Evolutionary conservation across 2,888 invertebrate species (phyloP).

Genomic region (Portevinia maculata): DNA sequence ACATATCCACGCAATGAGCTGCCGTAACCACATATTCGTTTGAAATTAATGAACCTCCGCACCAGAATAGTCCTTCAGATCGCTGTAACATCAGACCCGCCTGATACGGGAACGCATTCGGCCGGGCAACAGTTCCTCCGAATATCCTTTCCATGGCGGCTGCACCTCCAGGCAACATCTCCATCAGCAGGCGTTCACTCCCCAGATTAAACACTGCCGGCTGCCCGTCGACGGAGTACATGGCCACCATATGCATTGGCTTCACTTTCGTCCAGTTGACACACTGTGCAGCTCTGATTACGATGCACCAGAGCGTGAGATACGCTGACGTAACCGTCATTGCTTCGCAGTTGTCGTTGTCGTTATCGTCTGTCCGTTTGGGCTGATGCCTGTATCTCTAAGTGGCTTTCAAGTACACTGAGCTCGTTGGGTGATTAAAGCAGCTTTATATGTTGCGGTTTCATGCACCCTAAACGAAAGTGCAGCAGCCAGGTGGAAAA

Average conservation of each 20-base stretch:
- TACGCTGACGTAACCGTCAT: constrained; percentile 57
- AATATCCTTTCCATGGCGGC: constrained; percentile 82
- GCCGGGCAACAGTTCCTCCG: constrained; percentile 80
- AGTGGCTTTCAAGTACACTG: constrained; percentile 56
- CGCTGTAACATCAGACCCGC: constrained; percentile 80
- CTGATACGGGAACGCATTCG: constrained; percentile 80
- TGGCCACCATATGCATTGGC: constrained; percentile 81
- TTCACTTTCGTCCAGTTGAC: constrained; percentile 81
- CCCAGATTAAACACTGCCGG: constrained; percentile 80
- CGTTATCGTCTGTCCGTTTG: constrained; percentile 5
- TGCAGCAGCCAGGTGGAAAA: constrained; percentile 33
- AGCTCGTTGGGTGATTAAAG: constrained; percentile 42
- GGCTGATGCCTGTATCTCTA: constrained; percentile 36
- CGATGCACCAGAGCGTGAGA: constrained; percentile 65
- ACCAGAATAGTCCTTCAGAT: constrained; percentile 79
- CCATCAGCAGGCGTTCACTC: constrained; percentile 78
- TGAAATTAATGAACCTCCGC: constrained; percentile 81
- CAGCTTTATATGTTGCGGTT: constrained; percentile 67
- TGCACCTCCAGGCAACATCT: constrained; percentile 78
- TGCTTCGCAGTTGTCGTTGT: constrained; percentile 16
- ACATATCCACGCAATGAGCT: constrained; percentile 82
- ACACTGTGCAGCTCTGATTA: constrained; percentile 70
- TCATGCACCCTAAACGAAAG: constrained; percentile 43
- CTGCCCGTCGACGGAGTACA: constrained; percentile 74
- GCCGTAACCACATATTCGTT: constrained; percentile 80